These are phyloP conservation scores for Scelioninae gen. 1 DNA, from an alignment of 2,888 invertebrate genomes.

Conservation along the genomic window DNA sequence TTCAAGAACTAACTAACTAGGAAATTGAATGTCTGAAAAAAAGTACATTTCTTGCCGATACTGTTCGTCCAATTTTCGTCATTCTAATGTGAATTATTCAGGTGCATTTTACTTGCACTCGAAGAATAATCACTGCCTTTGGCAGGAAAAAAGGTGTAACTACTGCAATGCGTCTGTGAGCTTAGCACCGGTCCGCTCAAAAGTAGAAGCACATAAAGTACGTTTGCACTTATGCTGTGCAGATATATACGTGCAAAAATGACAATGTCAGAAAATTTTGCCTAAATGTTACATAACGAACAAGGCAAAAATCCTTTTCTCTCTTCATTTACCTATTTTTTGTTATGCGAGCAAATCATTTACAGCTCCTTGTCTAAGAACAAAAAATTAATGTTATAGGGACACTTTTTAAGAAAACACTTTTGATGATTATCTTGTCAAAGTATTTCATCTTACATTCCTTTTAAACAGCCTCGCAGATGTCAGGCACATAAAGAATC, in stretches of 20 bases:
- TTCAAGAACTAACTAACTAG: slow-evolving; percentile 6
- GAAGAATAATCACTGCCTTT: slow-evolving; percentile 49
- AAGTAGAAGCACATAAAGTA: slow-evolving; percentile 62
- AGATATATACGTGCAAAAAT: slow-evolving; percentile 45
- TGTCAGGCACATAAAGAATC: not conserved
- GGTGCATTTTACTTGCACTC: no score
- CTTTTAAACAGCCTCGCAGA: slow-evolving; percentile 1
- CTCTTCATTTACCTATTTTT: not conserved
- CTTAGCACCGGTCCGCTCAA: slow-evolving; percentile 48
- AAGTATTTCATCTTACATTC: slow-evolving; percentile 25
- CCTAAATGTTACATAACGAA: slow-evolving; percentile 14
- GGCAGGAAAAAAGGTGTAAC: slow-evolving; percentile 27
- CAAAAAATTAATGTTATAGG: slow-evolving; percentile 18
- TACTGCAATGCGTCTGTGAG: slow-evolving; percentile 67
- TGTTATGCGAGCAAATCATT: slow-evolving; percentile 14
- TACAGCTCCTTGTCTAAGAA: not conserved
- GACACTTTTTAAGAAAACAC: slow-evolving; percentile 10
- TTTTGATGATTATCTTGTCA: slow-evolving; percentile 14
- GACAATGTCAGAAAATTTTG: slow-evolving; percentile 38
- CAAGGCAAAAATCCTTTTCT: slow-evolving; percentile 10
- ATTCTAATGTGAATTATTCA: no score
- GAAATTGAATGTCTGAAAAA: slow-evolving; percentile 16
- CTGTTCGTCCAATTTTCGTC: no score
- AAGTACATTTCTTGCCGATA: not conserved
- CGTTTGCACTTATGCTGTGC: slow-evolving; percentile 51